Conservation (phyloP, 2,797 vertebrate species). For the Brachyalestes nurse region DNA sequence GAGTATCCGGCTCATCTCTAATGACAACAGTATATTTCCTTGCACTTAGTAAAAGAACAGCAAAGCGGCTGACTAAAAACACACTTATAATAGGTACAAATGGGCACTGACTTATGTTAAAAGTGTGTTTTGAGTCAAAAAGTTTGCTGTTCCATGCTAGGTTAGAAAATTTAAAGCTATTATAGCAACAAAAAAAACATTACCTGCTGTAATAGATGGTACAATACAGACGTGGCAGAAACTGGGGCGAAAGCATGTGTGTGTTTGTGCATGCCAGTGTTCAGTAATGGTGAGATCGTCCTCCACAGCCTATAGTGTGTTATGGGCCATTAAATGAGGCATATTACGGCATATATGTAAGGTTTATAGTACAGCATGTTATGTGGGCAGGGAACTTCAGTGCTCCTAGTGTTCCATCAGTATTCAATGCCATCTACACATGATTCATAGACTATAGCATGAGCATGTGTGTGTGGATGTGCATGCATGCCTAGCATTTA, state of each 20-base stretch:
- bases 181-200: no score
- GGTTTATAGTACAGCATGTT: not conserved
- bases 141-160: no score
- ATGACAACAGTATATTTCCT: no score
- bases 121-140: no score
- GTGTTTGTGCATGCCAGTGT: not conserved
- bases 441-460: not conserved
- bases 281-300: not conserved
- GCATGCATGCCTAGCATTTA: not conserved
- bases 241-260: not conserved
- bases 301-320: not conserved
- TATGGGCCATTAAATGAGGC: not conserved
- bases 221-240: no score
- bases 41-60: no score
- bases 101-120: no score
- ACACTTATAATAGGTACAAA: no score
- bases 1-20: no score
- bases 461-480: not conserved
- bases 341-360: not conserved
- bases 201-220: no score
- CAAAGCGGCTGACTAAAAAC: no score
- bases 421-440: not conserved
- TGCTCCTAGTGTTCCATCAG: not conserved
- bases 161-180: no score
- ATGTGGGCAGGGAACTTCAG: not conserved